A percentile compares a stretch with the other conserved stretches of the same genome.
phyloP scores from a whole-genome alignment of 2,888 invertebrate genomes.

The Plebejus melissa region DNA sequence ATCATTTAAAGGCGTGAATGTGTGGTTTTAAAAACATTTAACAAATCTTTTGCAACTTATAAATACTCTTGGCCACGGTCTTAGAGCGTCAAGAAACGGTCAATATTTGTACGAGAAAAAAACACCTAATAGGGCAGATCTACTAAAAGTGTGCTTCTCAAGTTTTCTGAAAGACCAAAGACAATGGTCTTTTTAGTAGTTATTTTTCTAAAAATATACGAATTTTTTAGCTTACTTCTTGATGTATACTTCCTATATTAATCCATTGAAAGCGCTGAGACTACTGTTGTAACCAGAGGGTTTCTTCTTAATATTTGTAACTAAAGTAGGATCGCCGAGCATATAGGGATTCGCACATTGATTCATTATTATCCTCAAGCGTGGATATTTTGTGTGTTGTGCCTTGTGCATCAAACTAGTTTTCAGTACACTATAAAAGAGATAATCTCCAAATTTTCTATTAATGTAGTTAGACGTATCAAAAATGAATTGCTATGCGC shows the following conservation, averaged over 20 bases:
- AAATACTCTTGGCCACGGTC: background rate
- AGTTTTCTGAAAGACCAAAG: background rate
- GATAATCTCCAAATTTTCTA: background rate
- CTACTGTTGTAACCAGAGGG: background rate
- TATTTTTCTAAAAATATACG: constrained; percentile 7
- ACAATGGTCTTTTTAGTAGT: background rate
- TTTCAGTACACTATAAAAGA: no score
- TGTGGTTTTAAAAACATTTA: background rate
- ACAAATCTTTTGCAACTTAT: background rate
- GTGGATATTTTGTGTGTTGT: background rate
- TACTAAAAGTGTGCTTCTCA: background rate
- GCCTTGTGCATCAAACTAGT: no score
- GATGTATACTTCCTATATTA: background rate
- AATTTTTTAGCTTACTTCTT: background rate
- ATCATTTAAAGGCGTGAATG: background rate
- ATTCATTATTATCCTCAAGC: background rate
- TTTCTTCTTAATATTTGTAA: background rate
- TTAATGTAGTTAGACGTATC: background rate
- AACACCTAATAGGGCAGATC: background rate
- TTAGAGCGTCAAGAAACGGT: background rate
- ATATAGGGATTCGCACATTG: background rate
- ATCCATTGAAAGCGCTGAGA: background rate
- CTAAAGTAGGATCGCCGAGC: background rate
- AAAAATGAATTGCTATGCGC: background rate
- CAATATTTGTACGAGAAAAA: background rate